Base-by-base conservation (phyloP, 2,113 vertebrate genomes). In the Rhinogobius similis region DNA sequence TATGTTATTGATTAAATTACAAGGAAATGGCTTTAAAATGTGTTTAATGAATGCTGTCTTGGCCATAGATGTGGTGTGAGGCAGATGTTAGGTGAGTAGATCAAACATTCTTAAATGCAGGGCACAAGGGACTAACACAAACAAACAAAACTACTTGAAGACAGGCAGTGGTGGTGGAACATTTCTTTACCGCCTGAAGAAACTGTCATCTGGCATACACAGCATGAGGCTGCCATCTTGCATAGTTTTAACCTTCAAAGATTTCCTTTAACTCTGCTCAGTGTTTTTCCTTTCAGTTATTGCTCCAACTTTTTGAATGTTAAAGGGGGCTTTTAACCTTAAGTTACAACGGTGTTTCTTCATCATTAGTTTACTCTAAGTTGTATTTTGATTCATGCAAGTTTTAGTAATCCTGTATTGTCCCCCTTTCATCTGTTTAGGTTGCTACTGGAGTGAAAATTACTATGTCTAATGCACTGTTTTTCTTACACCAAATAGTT, bases 41-140 rank as follows among this genome's bases (percentile, higher is more conserved):
- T 73, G 65, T 85, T 72, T 56, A 67, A 75, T 27, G 67, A 73
- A 72, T 72, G 67, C 9, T 0, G 58, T 50, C 64, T 14, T 66
- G 16, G 66, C 73, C 41, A 78, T 79, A 79, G 89, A 91, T 90
- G 86, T 87, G 81, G 83, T 27, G 26, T 70, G 41, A 65, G 44
- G 81, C 84, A 75, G 86, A 88, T 78, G 82, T 80, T 68, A 78
- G 43, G 55, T 59, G 58, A 71, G 32, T 64, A 38, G 29, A 61
- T 61, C 29, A 61, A 36, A 61, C 27, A 61, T n/a, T 2, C 29
- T 36, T n/a, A 61, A 61, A 61, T 11, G 20, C 7, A 2, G 58
- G 9, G 14, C 56, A 67, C 21, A 36, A 64, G 36, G 56, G 52
- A 72, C 70, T 62, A 62, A 41, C 38, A 63, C 26, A 83, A 76